Evolutionary conservation across 2,797 vertebrate genomes (phyloP), one percentile per base, ranked within the genome.

Genomic region (Poecilia wingei): DNA sequence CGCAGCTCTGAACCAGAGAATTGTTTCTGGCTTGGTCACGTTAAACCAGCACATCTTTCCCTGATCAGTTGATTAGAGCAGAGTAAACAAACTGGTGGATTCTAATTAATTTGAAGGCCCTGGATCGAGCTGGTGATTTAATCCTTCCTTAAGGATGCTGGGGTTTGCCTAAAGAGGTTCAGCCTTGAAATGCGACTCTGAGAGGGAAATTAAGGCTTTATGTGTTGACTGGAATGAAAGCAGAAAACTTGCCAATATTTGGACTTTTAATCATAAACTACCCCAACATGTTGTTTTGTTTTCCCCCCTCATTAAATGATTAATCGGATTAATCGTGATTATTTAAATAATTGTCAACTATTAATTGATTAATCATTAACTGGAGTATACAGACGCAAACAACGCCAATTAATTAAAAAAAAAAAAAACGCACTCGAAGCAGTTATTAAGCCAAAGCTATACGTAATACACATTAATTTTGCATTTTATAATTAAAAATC

Each of bases 71-170:
- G 0, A 81, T 66, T 66, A 39, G 41, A 31, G n/a, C 31, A 68
- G 59, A 46, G 46, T 28, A 3, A 22, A 66, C 68, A 70, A 76
- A 68, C 4, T 51, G 18, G 61, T n/a, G 41, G 25, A 82, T 80
- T 74, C 74, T 84, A 88, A 91, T 91, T 87, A 81, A 84, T 89
- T 80, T 75, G 36, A 46, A 46, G 73, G 68, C 69, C 75, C 82
- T 85, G 83, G 86, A 86, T 85, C 16, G 47, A 87, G 77, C 77
- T 74, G 47, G 77, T 85, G 79, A 85, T 90, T n/a, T 93, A 91
- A 93, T 91, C 70, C 0, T 80, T 61, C 79, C 80, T 74, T 78
- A 49, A 77, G 84, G 86, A 82, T 85, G 57, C 88, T 82, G 80
- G 72, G 82, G 79, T 91, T 80, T 79, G 83, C 57, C 47, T 74